phyloP scores from a whole-genome alignment of 2,888 invertebrate genomes.

The Epistrophe eligans region DNA sequence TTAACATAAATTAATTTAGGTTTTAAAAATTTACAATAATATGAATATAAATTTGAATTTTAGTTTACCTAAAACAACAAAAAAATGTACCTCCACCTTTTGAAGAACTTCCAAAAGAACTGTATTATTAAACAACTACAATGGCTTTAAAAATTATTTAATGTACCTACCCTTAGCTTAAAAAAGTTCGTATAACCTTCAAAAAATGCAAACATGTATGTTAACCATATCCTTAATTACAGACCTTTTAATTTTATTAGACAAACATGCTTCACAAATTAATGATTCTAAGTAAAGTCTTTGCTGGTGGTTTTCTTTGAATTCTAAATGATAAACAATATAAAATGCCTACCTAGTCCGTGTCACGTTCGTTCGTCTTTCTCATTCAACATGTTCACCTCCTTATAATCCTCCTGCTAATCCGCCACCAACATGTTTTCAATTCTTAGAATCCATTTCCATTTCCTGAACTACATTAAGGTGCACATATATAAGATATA shows the following conservation, averaged over 20 bases:
- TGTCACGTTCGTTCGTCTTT: neutral
- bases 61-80: too few relatives aligned
- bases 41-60: too few relatives aligned
- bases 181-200: too few relatives aligned
- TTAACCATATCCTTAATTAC: slow-evolving; percentile 22
- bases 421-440: neutral
- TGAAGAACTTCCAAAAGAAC: too few relatives aligned
- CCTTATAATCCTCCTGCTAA: neutral
- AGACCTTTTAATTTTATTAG: slow-evolving; percentile 55
- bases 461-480: neutral
- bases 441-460: neutral
- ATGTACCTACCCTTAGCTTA: too few relatives aligned
- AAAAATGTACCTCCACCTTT: too few relatives aligned
- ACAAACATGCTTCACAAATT: slow-evolving; percentile 41
- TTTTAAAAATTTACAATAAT: too few relatives aligned
- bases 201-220: too few relatives aligned
- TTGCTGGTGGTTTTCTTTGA: slow-evolving; percentile 12
- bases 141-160: too few relatives aligned
- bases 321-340: neutral
- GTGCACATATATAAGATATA: neutral
- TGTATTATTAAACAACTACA: too few relatives aligned
- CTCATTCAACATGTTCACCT: neutral
- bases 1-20: too few relatives aligned
- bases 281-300: slow-evolving; percentile 26
- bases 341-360: neutral